Conservation (phyloP, 2,113 vertebrate species). For the Gadus macrocephalus region DNA sequence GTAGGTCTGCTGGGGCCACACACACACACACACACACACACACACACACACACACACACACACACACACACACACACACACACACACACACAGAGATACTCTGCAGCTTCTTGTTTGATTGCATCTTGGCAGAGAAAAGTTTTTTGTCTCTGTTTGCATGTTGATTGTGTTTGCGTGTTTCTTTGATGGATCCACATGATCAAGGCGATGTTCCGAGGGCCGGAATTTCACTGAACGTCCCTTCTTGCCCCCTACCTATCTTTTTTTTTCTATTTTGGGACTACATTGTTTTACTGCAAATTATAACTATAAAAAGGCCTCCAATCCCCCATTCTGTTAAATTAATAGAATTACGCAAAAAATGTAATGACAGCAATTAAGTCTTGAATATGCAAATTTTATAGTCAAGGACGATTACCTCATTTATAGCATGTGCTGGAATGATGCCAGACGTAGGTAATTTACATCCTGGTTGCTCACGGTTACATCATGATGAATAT, state of each 20-base stretch:
- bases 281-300: constrained; percentile 98
- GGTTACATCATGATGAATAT: constrained; percentile 99
- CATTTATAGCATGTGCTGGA: constrained; percentile 99
- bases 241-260: constrained; percentile 28
- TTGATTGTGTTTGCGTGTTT: constrained; percentile 22
- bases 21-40: too few species aligned
- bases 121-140: too few species aligned
- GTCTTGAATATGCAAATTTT: constrained; percentile 99
- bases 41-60: too few species aligned
- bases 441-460: constrained; percentile 98
- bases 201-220: constrained; percentile 10
- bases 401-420: constrained; percentile 99
- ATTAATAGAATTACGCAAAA: constrained; percentile 99
- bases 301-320: constrained; percentile 94
- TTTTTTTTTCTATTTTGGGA: constrained; percentile 62
- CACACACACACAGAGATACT: too few species aligned
- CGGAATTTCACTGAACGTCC: constrained; percentile 52
- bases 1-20: too few species aligned
- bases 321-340: constrained; percentile 99
- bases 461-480: constrained; percentile 94
- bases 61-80: too few species aligned
- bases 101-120: too few species aligned
- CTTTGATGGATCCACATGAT: constrained; percentile 31
- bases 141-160: too few species aligned
- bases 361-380: constrained; percentile 99